Evolutionary conservation across 23 tunicate species (phyloP), one percentile per base, ranked within the genome.

Genomic region (Halocynthia aurantium): DNA sequence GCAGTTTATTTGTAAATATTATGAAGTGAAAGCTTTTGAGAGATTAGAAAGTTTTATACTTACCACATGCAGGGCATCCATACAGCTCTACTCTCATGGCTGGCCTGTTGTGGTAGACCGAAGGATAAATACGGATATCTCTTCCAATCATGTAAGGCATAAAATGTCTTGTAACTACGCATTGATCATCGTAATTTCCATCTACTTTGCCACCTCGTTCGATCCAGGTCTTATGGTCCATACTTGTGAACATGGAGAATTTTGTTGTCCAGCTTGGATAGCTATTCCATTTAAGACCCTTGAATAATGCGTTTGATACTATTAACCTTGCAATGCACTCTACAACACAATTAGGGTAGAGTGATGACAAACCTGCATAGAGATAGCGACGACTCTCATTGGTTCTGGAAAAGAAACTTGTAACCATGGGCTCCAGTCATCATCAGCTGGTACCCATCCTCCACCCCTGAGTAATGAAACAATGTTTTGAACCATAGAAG

Each of bases 61-160:
- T 67, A 80, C 83, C 83, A 67, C 83, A 80, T 22, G 83, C 62
- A 52, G 75, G 51, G 64, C 83, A 80, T 8, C 83, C 83, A 17
- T 67, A 80, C 9, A 80, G 75, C 55, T 80, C 83, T 12, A 80
- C 20, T 69, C 83, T 68, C 50, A 80, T 15, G 12, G 83, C 83
- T n/a, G 72, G 83, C 2, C 68, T 67, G 9, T 52, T 70, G 72
- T 80, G 83, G 8, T 70, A 70, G 52, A 53, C 73, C 22, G 55
- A 22, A 15, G 83, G 83, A 53, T 80, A 53, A 51, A 80, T 55
- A 18, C 83, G 83, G 75, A 80, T 18, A 8, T 67, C 51, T 22
- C 52, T 65, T n/a, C 75, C 83, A 15, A 50, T 15, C 60, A 80
- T 65, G 12, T 50, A 52, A 7, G 66, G 75, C 61, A 65, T 63